A percentile compares a stretch with the other conserved stretches of the same genome.
These are phyloP conservation scores for Ennomos erosarius DNA, from an alignment of 2,888 invertebrate species.

Conservation along the genomic window DNA sequence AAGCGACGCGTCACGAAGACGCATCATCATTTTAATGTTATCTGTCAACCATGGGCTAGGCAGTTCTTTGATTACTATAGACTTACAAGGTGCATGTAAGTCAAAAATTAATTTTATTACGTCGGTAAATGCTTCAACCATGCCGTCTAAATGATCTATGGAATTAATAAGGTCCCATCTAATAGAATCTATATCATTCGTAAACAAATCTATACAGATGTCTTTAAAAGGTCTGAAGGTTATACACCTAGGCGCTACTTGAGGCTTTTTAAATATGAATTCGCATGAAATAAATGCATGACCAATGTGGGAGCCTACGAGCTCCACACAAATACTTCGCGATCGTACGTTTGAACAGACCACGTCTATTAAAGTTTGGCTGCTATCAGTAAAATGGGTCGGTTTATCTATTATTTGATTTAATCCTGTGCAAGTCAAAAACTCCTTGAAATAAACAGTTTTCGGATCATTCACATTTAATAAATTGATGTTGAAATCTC, in stretches of 20 bases:
- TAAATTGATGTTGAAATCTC: conserved; percentile 4
- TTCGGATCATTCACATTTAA: neutral
- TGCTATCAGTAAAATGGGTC: conserved; percentile 10
- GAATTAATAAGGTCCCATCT: neutral
- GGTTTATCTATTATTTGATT: conserved; percentile 4
- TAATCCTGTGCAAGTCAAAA: neutral
- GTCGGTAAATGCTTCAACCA: conserved; percentile 2
- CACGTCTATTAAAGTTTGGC: conserved; percentile 13
- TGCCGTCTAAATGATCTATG: neutral
- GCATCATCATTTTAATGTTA: no score
- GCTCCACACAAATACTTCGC: neutral
- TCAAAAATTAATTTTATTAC: no score
- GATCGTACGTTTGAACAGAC: conserved; percentile 2
- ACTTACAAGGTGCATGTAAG: no score
- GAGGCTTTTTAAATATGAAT: conserved; percentile 2
- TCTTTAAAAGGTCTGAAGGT: conserved; percentile 5
- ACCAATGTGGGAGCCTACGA: neutral
- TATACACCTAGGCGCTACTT: neutral
- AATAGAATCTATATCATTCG: neutral
- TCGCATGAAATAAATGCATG: conserved; percentile 9
- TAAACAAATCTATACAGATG: conserved; percentile 5
- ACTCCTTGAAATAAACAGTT: neutral
- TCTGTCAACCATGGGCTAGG: no score
- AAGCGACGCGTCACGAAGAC: no score
- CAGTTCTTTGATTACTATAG: no score